These are phyloP conservation scores for Spinus olivaceus DNA, from an alignment of 2,797 vertebrate genomes.

Conservation along the genomic window DNA sequence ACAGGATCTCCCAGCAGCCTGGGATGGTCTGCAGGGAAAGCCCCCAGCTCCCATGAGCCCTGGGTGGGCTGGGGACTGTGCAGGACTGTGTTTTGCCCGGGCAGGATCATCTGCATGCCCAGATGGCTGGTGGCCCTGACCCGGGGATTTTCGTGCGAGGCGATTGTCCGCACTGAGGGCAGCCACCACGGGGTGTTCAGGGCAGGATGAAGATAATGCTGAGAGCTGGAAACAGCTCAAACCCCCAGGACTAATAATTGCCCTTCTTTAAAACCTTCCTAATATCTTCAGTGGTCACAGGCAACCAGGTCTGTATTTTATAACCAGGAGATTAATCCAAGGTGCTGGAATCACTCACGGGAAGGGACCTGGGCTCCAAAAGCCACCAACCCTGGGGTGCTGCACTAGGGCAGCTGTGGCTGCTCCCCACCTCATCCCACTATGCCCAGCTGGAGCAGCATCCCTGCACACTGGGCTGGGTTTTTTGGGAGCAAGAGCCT, in stretches of 20 bases:
- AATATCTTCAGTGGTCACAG: not conserved
- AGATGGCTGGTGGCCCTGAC: not conserved
- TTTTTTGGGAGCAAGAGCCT: not conserved
- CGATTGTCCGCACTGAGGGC: not conserved
- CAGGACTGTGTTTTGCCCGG: fast-evolving
- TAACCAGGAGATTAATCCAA: not conserved
- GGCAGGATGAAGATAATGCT: conserved; percentile 37
- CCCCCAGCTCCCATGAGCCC: fast-evolving
- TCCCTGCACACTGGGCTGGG: not conserved
- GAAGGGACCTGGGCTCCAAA: not conserved
- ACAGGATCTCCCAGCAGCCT: not conserved
- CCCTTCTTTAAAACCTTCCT: not conserved
- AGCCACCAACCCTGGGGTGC: not conserved
- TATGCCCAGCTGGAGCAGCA: fast-evolving
- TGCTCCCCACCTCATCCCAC: not conserved
- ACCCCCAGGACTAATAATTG: not conserved
- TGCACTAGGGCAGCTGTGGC: not conserved
- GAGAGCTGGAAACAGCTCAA: not conserved
- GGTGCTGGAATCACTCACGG: fast-evolving
- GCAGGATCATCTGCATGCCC: not conserved
- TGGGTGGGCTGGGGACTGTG: not conserved
- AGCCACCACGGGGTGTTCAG: not conserved
- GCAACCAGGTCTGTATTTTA: not conserved
- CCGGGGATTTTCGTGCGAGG: not conserved
- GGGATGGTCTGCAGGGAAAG: not conserved